These are phyloP conservation scores for Leptinotarsa undecemlineata DNA, from an alignment of 1,140 invertebrate species.

Conservation along the genomic window DNA sequence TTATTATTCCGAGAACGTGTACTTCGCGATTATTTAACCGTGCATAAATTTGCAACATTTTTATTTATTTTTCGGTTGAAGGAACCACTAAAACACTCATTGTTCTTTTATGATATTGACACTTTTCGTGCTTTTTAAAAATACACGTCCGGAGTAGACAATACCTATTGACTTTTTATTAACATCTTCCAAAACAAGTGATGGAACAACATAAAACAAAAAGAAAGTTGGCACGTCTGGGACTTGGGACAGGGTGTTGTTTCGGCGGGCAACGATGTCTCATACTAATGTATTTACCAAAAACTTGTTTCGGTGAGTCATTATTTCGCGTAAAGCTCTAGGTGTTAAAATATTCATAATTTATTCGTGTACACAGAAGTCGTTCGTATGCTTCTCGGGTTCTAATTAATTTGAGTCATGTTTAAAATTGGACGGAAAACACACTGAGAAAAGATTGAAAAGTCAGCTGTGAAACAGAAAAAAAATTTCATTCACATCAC, in stretches of 20 bases:
- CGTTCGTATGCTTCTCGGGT: background rate
- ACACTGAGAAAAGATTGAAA: too few relatives aligned
- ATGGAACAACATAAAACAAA: background rate
- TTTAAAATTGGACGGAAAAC: background rate
- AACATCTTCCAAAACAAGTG: slow-evolving; percentile 21
- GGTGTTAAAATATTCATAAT: slow-evolving; percentile 4
- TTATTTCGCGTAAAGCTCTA: background rate
- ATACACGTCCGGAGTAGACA: slow-evolving; percentile 5
- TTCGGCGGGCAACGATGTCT: background rate
- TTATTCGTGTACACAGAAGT: slow-evolving; percentile 5
- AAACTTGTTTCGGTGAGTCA: slow-evolving; percentile 18
- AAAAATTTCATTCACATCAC: too few relatives aligned
- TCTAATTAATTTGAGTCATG: background rate
- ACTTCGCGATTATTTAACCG: slow-evolving; percentile 22
- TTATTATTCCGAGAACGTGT: slow-evolving; percentile 19
- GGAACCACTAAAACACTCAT: slow-evolving; percentile 16
- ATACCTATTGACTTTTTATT: slow-evolving; percentile 21
- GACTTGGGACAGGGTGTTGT: slow-evolving; percentile 11
- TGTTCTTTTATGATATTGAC: slow-evolving; percentile 28
- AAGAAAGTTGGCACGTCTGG: slow-evolving; percentile 14
- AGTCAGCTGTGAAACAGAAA: too few relatives aligned
- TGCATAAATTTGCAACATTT: slow-evolving; percentile 26
- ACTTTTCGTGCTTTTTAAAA: slow-evolving; percentile 11
- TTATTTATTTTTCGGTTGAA: slow-evolving; percentile 20
- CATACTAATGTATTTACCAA: slow-evolving; percentile 12